phyloP scores from a whole-genome alignment of 2,888 invertebrate genomes.

The Amaurobius ferox region DNA sequence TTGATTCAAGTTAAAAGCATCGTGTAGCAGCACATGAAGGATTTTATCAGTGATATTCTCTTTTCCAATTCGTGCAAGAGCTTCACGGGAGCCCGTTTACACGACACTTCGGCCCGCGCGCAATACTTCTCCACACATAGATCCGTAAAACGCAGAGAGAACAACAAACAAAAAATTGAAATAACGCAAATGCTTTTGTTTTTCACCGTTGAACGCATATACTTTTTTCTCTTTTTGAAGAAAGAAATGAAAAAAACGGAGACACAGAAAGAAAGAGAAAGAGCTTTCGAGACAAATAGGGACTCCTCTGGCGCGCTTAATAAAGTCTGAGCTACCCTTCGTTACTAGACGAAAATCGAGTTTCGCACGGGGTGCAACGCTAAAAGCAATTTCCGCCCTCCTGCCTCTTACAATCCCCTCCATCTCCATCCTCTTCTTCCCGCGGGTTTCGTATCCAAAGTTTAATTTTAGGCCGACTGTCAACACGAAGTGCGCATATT shows the following conservation, averaged over 20 bases:
- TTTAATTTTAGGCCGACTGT: constrained; percentile 72
- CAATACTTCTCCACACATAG: constrained; percentile 14
- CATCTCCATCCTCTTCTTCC: constrained; percentile 37
- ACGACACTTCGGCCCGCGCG: background rate
- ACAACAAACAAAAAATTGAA: constrained; percentile 8
- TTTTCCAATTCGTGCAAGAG: constrained; percentile 4
- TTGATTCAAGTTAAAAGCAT: constrained; percentile 16
- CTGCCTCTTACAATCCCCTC: constrained; percentile 69
- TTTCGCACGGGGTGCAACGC: constrained; percentile 68
- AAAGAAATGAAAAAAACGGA: constrained; percentile 43
- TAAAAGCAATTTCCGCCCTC: constrained; percentile 72
- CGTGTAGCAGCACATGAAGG: constrained; percentile 6
- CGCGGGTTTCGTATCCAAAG: constrained; percentile 68
- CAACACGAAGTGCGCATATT: constrained; percentile 70
- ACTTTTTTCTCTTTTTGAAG: constrained; percentile 36
- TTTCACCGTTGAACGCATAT: constrained; percentile 54
- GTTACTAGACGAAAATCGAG: constrained; percentile 71
- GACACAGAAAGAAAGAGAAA: constrained; percentile 54
- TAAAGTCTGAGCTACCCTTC: constrained; percentile 59
- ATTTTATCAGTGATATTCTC: background rate
- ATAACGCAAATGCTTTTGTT: constrained; percentile 48
- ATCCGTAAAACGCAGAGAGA: constrained; percentile 16
- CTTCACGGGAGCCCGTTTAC: constrained; percentile 5
- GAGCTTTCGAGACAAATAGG: constrained; percentile 69
- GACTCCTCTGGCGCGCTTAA: constrained; percentile 66